Conservation (phyloP, 2,888 invertebrate species). For the Dynastes maya region DNA sequence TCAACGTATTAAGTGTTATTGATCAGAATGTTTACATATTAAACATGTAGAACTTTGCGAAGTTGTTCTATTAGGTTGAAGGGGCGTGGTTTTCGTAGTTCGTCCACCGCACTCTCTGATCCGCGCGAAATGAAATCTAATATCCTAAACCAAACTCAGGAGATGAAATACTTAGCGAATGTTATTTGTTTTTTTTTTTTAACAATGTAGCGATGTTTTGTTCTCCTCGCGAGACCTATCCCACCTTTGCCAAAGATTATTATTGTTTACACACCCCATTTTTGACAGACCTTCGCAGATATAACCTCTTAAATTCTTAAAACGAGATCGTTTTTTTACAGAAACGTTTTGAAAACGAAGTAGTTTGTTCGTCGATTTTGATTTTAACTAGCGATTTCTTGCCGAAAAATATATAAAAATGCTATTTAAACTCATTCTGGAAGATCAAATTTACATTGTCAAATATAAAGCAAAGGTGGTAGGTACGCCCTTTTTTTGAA, state of each 20-base stretch:
- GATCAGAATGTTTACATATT: slow-evolving; percentile 58
- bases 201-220: background rate
- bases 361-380: too few species aligned
- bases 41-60: slow-evolving; percentile 45
- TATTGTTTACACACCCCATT: slow-evolving; percentile 40
- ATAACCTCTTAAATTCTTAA: too few species aligned
- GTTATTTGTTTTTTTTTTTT: slow-evolving; percentile 33
- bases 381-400: too few species aligned
- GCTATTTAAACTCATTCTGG: too few species aligned
- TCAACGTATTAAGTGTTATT: slow-evolving; percentile 47
- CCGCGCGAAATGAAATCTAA: too few species aligned
- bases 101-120: too few species aligned
- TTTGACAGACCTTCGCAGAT: slow-evolving; percentile 9
- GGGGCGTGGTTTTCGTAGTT: slow-evolving; percentile 63
- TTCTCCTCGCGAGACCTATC: slow-evolving; percentile 27
- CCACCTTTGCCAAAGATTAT: slow-evolving; percentile 33
- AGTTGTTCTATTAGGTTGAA: slow-evolving; percentile 52
- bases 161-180: background rate
- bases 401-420: too few species aligned
- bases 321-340: too few species aligned
- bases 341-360: background rate
- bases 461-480: too few species aligned
- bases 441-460: too few species aligned
- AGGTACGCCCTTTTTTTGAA: too few species aligned
- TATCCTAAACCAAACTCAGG: background rate